Base-by-base conservation (phyloP, 2,797 vertebrate species). In the Pelodytes ibericus region DNA sequence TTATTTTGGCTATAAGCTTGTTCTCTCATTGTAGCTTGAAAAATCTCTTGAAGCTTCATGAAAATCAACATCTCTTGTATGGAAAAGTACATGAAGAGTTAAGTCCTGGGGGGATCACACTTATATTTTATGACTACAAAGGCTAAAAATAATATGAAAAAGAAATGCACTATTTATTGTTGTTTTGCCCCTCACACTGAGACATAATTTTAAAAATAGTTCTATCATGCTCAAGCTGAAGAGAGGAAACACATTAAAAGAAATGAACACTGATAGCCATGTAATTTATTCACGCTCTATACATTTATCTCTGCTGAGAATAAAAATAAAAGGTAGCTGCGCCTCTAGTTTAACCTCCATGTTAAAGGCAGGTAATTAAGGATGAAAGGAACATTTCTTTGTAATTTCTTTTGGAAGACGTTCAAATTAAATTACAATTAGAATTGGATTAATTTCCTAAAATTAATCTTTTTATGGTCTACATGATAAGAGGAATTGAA, bases 391-490 rank as follows among this genome's bases (percentile, higher is more conserved):
- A 59, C 44, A 73, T 62, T 79, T 78, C 75, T 66, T 67, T n/a
- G 56, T 68, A 61, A 79, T 79, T 62, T 72, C 71, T 18, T 68
- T 69, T 68, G 71, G 76, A 79, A 79, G 71, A 79, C 61, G 27
- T 73, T 79, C 70, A 67, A 68, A 79, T 79, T 60, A 79, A 68
- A 57, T 68, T 73, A 66, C 69, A 78, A 78, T 72, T 78, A 78
- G 44, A 72, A 72, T 59, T 58, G 70, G 30, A 79, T 79, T 79
- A 79, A 72, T 79, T 79, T 73, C 56, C 57, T 31, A 62, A 79
- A 73, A 79, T 73, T 72, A 79, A 79, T 79, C 76, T 79, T 79
- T 73, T 79, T 79, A 79, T 79, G 71, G 63, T 57, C 76, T 73
- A 68, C 76, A 73, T 39, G 63, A 49, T 63, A 61, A n/a, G 47